A percentile compares a stretch with the other conserved stretches of the same genome.
These are phyloP conservation scores for Solenopsis fugax DNA, from an alignment of 1,140 invertebrate species.

Conservation along the genomic window DNA sequence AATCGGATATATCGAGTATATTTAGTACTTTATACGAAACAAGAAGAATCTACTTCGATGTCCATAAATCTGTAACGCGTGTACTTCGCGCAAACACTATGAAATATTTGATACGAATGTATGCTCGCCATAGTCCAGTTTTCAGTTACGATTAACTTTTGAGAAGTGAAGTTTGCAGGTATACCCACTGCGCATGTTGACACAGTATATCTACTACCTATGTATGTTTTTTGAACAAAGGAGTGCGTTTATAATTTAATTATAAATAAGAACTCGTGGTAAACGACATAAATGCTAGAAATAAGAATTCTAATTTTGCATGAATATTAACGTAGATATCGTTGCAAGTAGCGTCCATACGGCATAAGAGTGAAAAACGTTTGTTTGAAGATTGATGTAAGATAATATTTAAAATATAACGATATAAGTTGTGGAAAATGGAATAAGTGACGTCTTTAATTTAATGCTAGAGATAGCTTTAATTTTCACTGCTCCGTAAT, in stretches of 20 bases:
- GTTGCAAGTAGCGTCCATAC: background rate
- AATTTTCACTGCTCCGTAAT: conserved; percentile 4
- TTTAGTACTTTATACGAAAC: conserved; percentile 22
- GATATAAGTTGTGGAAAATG: background rate
- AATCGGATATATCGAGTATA: conserved; percentile 41
- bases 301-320: conserved; percentile 4
- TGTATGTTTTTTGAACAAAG: background rate
- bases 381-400: background rate
- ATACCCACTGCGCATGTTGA: background rate
- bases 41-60: conserved; percentile 17
- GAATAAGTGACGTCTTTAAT: conserved; percentile 5
- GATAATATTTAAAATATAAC: conserved; percentile 23
- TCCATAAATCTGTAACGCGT: conserved; percentile 40
- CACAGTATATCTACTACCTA: background rate
- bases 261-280: background rate
- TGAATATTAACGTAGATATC: background rate
- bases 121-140: background rate
- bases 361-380: background rate
- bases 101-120: conserved; percentile 10
- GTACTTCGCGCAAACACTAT: conserved; percentile 5
- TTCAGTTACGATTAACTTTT: conserved; percentile 21
- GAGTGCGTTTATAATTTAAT: background rate
- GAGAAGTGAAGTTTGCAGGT: background rate
- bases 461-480: conserved; percentile 19
- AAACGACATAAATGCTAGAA: background rate